Evolutionary conservation across 2,113 vertebrate species (phyloP), one percentile per base, ranked within the genome.

Genomic region (Hiodon alosoides): DNA sequence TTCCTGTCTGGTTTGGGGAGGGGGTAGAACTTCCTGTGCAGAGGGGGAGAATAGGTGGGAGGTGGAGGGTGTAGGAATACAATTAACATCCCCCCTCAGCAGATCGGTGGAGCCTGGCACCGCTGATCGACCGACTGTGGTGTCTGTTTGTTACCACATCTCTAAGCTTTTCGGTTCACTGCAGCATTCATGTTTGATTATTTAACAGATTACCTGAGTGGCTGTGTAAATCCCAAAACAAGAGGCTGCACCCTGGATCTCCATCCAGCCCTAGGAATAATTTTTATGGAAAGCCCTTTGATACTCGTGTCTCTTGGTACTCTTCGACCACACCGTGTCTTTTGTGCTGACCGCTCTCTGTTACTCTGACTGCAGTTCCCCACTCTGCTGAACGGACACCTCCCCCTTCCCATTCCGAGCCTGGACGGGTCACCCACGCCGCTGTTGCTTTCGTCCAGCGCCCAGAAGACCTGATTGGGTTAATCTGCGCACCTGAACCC

Each of bases 381-480:
- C 80, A 95, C 91, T 84, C 91, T 97, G 89, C 93, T 98, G 57
- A 98, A 95, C 47, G 91, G 94, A 81, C 95, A 96, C 88, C 92
- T 98, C 87, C 94, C 95, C 52, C 86, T 96, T 83, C 92, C 93
- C 50, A 88, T 97, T 82, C 93, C 94, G 86, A 91, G 87, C 76
- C 85, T 97, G 94, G 96, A 97, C 77, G 92, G 95, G 88, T 89
- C 93, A 79, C 92, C 95, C 81, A 94, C 95, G 82, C 94, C 96
- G 75, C 88, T 93, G 76, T 90, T 97, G 87, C 93, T 96, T 84
- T 94, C 94, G 69, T 93, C 93, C 2, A 91, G 84, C 10, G 86
- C 89, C 78, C 93, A 94, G 88, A 97, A 96, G 85, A 96, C 95
- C 90, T 98, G 94, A 97, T 95, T 80, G 76, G 77, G 69, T 2